phyloP scores from a whole-genome alignment of 2,888 invertebrate species.

The Pyrochroa serraticornis region DNA sequence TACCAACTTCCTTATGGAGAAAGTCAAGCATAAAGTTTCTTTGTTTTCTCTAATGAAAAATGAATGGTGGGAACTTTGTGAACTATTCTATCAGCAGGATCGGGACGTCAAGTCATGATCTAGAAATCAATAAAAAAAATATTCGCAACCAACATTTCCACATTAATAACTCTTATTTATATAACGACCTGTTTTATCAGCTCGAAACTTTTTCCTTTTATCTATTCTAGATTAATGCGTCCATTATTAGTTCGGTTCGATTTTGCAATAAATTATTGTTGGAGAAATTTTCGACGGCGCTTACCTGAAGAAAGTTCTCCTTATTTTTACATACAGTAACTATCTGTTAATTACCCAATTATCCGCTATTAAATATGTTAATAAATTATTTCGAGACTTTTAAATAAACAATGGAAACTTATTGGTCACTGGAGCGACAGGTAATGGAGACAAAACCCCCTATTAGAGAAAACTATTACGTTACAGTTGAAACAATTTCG shows the following conservation, averaged over 20 bases:
- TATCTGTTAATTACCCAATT: no score
- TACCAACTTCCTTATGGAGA: conserved; percentile 16
- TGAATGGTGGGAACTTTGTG: conserved; percentile 25
- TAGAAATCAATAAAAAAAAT: conserved; percentile 24
- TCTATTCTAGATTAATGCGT: not conserved
- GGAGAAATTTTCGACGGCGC: no score
- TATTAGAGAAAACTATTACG: no score
- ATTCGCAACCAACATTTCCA: conserved; percentile 4
- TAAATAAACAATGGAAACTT: no score
- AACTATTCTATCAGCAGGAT: conserved; percentile 21
- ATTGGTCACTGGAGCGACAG: no score
- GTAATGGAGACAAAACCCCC: no score
- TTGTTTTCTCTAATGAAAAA: conserved; percentile 15
- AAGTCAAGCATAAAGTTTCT: conserved; percentile 15
- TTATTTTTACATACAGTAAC: no score
- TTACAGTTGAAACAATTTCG: no score
- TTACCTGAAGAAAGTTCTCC: no score
- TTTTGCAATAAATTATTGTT: no score
- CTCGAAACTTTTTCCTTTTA: not conserved
- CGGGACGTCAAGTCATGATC: conserved; percentile 22
- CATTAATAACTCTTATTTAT: conserved; percentile 6
- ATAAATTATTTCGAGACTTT: no score
- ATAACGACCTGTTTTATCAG: conserved; percentile 2
- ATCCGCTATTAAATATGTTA: no score
- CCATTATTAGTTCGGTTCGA: not conserved